These are phyloP conservation scores for Planococcus citri DNA, from an alignment of 1,140 invertebrate species.

Conservation along the genomic window DNA sequence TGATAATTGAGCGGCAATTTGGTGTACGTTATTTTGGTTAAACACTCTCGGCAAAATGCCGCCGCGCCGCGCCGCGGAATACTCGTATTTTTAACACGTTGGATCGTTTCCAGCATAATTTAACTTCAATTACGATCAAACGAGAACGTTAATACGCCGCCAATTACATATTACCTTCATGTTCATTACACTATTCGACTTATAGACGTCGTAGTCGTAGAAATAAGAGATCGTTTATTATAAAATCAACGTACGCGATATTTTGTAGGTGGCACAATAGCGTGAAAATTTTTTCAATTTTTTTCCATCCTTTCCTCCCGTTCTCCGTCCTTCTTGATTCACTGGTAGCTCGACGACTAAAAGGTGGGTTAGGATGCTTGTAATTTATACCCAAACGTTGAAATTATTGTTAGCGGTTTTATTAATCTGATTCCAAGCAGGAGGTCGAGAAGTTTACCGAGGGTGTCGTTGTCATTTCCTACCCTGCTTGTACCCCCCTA, in stretches of 20 bases:
- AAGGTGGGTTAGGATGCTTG: too few relatives aligned
- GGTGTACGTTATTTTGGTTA: neutral
- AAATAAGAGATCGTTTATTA: too few relatives aligned
- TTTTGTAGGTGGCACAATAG: too few relatives aligned
- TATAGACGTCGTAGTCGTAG: too few relatives aligned
- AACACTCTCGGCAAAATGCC: neutral
- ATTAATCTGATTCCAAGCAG: neutral
- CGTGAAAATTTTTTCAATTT: too few relatives aligned
- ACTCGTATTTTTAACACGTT: constrained; percentile 11
- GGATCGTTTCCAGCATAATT: constrained; percentile 17
- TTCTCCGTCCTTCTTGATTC: too few relatives aligned
- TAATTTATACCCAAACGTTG: constrained; percentile 2
- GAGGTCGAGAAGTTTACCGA: neutral
- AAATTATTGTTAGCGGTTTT: constrained; percentile 3
- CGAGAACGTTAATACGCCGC: constrained; percentile 13
- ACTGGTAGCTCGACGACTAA: too few relatives aligned
- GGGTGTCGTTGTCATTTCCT: neutral
- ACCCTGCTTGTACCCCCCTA: too few relatives aligned
- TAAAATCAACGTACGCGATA: too few relatives aligned
- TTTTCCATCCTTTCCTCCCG: too few relatives aligned
- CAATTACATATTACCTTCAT: constrained; percentile 16
- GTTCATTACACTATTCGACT: neutral
- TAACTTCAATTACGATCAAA: constrained; percentile 14
- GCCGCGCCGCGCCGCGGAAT: too few relatives aligned
- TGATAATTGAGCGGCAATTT: constrained; percentile 6